Percentiles rank a stretch among this genome's conserved stretches.
These are phyloP conservation scores for Eulemur macaco DNA, from an alignment of 2,113 vertebrate genomes.

Conservation along the genomic window DNA sequence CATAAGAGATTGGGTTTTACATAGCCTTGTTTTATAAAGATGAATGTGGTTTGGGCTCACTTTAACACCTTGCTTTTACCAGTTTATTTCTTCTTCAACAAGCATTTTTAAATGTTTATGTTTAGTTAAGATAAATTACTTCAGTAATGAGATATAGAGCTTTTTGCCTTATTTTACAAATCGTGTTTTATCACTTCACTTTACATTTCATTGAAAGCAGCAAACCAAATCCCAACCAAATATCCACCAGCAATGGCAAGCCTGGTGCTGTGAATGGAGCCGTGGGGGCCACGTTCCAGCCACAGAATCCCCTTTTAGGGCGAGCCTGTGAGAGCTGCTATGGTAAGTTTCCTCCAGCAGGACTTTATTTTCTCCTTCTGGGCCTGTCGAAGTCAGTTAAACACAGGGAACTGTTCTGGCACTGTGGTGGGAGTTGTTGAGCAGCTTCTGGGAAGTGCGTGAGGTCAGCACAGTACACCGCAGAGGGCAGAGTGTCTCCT, in stretches of 20 bases:
- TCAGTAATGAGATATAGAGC: background rate
- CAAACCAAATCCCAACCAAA: slow-evolving; percentile 99
- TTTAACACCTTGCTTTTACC: background rate
- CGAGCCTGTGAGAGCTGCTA: slow-evolving; percentile 98
- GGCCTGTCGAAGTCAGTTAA: background rate
- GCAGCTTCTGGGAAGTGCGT: background rate
- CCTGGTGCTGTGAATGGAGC: slow-evolving; percentile 94
- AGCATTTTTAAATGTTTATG: background rate
- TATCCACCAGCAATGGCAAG: slow-evolving; percentile 94
- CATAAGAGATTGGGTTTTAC: background rate
- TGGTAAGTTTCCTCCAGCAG: slow-evolving; percentile 85
- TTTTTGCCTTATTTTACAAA: slow-evolving; percentile 46
- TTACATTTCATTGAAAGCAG: slow-evolving; percentile 88
- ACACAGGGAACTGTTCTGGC: no score
- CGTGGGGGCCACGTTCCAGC: slow-evolving; percentile 88
- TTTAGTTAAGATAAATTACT: slow-evolving; percentile 1
- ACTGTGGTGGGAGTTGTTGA: background rate
- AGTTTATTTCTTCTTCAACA: slow-evolving; percentile 1
- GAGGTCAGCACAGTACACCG: no score
- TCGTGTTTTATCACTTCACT: slow-evolving; percentile 41
- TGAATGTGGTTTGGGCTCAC: background rate
- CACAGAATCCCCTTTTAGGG: slow-evolving; percentile 86
- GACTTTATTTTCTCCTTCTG: background rate
- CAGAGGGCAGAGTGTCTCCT: background rate
- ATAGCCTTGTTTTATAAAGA: background rate